Conservation (phyloP, 2,888 invertebrate genomes). For the Ephialtes manifestator region DNA sequence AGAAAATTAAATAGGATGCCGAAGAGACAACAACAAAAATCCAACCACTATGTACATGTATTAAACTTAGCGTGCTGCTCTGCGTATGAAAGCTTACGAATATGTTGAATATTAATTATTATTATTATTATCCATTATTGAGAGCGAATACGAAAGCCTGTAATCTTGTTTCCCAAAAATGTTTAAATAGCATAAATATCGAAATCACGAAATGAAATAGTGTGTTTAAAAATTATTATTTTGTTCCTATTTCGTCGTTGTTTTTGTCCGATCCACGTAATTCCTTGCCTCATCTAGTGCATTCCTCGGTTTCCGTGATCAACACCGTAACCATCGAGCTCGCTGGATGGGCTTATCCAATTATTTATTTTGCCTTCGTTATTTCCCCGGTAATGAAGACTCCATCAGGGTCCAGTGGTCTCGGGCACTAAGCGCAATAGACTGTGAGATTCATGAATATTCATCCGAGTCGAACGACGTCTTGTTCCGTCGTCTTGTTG, state of each 20-base stretch:
- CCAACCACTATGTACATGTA: conserved; percentile 80
- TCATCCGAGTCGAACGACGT: conserved; percentile 61
- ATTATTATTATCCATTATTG: conserved; percentile 71
- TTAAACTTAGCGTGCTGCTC: conserved; percentile 83
- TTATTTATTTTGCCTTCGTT: conserved; percentile 66
- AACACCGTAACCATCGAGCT: conserved; percentile 54
- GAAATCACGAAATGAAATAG: conserved; percentile 67
- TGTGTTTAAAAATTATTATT: neutral
- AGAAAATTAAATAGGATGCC: conserved; percentile 38
- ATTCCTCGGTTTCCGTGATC: conserved; percentile 44
- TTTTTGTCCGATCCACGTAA: conserved; percentile 23
- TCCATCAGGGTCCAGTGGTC: conserved; percentile 46
- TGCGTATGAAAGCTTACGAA: conserved; percentile 83
- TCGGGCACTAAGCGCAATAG: conserved; percentile 60
- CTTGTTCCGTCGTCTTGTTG: conserved; percentile 46
- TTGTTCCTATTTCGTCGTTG: neutral
- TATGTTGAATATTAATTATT: conserved; percentile 82
- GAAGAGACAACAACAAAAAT: conserved; percentile 62
- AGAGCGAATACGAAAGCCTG: conserved; percentile 79
- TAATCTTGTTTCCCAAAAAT: conserved; percentile 83
- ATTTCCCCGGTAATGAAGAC: conserved; percentile 57
- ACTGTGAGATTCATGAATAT: conserved; percentile 68
- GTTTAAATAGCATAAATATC: conserved; percentile 81
- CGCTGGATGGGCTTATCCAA: conserved; percentile 42
- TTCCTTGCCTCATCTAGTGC: conserved; percentile 19